Conservation (phyloP, 1,140 invertebrate genomes). For the Philotrypesis tridentata region DNA sequence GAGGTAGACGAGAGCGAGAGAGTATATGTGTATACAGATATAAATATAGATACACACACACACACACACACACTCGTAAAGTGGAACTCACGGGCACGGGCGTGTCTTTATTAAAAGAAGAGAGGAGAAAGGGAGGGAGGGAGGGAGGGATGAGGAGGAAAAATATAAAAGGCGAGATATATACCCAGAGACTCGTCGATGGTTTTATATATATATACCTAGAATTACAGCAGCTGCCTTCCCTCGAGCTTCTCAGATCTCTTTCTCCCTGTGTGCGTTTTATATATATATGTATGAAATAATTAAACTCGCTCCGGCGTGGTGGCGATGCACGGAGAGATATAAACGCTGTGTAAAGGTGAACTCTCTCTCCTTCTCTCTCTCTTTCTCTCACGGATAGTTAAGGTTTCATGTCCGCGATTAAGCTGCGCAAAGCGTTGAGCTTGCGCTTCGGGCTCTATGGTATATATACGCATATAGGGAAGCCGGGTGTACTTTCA, state of each 20-base stretch:
- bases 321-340: constrained; percentile 26
- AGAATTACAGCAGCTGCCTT: constrained; percentile 18
- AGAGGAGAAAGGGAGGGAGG: too few species aligned
- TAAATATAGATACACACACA: too few species aligned
- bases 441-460: not conserved
- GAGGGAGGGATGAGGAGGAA: not conserved
- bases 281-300: constrained; percentile 55
- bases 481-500: too few species aligned
- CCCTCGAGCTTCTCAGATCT: constrained; percentile 22
- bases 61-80: too few species aligned
- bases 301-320: constrained; percentile 58
- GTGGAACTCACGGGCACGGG: too few species aligned
- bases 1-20: too few species aligned
- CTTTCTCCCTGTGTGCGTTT: constrained; percentile 22
- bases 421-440: constrained; percentile 16
- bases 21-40: too few species aligned
- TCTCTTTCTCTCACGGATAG: constrained; percentile 25
- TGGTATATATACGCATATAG: too few species aligned
- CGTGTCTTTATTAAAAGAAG: constrained; percentile 5
- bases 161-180: constrained; percentile 14
- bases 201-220: constrained; percentile 40
- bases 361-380: constrained; percentile 16
- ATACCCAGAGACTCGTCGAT: constrained; percentile 18
- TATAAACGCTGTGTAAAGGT: constrained; percentile 44
- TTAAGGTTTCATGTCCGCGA: constrained; percentile 31